These are phyloP conservation scores for Campylomormyrus numenius DNA, from an alignment of 2,113 vertebrate genomes.

Conservation along the genomic window DNA sequence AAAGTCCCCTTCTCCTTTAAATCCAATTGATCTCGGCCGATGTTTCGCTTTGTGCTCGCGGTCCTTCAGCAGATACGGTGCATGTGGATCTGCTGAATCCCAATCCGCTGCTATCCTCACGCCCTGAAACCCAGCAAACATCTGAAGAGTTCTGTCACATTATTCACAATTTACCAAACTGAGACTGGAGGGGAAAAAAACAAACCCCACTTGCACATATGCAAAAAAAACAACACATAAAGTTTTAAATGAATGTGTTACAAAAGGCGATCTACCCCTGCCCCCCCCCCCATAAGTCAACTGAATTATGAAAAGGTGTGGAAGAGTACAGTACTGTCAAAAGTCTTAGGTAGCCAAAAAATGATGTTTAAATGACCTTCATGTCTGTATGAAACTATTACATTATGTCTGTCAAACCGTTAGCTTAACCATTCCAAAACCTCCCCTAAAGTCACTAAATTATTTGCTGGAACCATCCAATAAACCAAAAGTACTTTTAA, in stretches of 20 bases:
- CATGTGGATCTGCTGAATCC: constrained; percentile 4
- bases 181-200: not conserved
- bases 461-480: not conserved
- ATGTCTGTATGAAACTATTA: not conserved
- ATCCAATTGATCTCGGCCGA: not conserved
- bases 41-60: not conserved
- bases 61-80: constrained; percentile 10
- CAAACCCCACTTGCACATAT: not conserved
- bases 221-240: not conserved
- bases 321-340: not conserved
- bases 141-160: not conserved
- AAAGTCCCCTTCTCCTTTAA: constrained; percentile 3
- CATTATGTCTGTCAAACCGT: not conserved
- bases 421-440: not conserved
- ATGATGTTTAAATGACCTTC: not conserved
- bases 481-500: not conserved
- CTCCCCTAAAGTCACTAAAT: not conserved
- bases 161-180: not conserved
- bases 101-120: not conserved
- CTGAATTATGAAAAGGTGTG: not conserved
- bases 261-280: not conserved
- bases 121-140: not conserved
- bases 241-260: not conserved
- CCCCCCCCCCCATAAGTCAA: not conserved
- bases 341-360: not conserved